These are phyloP conservation scores for Camponotus pennsylvanicus DNA, from an alignment of 1,140 invertebrate species.

Conservation along the genomic window DNA sequence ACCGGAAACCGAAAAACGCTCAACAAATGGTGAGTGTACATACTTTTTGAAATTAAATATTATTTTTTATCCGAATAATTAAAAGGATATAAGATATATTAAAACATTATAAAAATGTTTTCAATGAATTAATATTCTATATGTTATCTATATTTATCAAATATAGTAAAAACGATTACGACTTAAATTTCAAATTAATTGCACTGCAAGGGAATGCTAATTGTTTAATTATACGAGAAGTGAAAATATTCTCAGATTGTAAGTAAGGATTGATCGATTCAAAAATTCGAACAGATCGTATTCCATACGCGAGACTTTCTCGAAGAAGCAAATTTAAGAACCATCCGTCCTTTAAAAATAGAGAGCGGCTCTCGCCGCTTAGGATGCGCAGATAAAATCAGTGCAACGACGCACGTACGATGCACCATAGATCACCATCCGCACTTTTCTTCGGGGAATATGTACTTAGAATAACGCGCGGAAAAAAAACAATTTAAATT, in stretches of 20 bases:
- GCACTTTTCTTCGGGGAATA: neutral
- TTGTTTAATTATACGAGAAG: neutral
- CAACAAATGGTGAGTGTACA: slow-evolving; percentile 95
- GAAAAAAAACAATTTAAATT: no score
- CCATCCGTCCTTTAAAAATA: slow-evolving; percentile 70
- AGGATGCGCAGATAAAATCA: slow-evolving; percentile 60
- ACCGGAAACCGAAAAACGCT: slow-evolving; percentile 94
- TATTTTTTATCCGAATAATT: no score
- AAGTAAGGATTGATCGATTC: neutral
- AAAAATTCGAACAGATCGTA: slow-evolving; percentile 18
- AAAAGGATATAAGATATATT: neutral
- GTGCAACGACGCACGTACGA: slow-evolving; percentile 17
- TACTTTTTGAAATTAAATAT: neutral
- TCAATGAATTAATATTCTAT: neutral
- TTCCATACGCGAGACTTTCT: neutral
- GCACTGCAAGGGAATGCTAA: neutral
- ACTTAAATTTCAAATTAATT: neutral
- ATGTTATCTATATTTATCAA: neutral
- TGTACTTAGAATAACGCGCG: slow-evolving; percentile 24
- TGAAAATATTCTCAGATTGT: neutral
- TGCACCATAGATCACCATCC: slow-evolving; percentile 32
- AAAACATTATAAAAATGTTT: neutral
- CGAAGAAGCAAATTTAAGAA: slow-evolving; percentile 23
- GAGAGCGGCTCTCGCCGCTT: slow-evolving; percentile 52
- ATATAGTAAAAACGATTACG: neutral